Percentiles rank a stretch among this genome's conserved stretches.
Conservation (phyloP, 2,888 invertebrate species). For the Ennomos quercinarius region DNA sequence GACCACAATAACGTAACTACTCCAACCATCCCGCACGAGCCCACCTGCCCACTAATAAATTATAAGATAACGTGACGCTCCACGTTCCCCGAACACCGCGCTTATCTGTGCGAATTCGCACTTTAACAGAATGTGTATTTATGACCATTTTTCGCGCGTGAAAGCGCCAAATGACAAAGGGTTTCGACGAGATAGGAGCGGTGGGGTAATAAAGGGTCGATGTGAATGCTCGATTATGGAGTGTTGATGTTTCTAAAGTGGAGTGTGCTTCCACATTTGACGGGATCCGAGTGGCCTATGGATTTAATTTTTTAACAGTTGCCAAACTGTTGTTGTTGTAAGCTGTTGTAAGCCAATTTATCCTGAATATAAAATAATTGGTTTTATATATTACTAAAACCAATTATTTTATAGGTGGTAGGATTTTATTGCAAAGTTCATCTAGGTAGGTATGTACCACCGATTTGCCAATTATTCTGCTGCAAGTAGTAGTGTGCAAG, state of each 20-base stretch:
- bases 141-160: slow-evolving; percentile 53
- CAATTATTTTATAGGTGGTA: too few species aligned
- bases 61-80: slow-evolving; percentile 48
- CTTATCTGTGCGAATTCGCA: slow-evolving; percentile 62
- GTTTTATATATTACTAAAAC: too few species aligned
- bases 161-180: slow-evolving; percentile 47
- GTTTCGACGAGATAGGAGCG: slow-evolving; percentile 40
- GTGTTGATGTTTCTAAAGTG: slow-evolving; percentile 23
- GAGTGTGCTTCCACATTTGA: slow-evolving; percentile 4
- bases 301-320: too few species aligned
- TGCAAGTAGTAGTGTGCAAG: too few species aligned
- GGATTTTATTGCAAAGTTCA: too few species aligned
- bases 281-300: not conserved
- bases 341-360: too few species aligned
- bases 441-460: too few species aligned
- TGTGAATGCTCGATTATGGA: slow-evolving; percentile 25
- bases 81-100: slow-evolving; percentile 44
- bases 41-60: slow-evolving; percentile 56
- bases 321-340: too few species aligned
- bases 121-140: slow-evolving; percentile 63
- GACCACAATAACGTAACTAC: slow-evolving; percentile 19
- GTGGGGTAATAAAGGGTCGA: slow-evolving; percentile 21
- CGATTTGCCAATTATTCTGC: too few species aligned
- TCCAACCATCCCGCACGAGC: slow-evolving; percentile 20
- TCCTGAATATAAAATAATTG: too few species aligned